phyloP scores from a whole-genome alignment of 2,113 vertebrate species.

The Scomber colias region DNA sequence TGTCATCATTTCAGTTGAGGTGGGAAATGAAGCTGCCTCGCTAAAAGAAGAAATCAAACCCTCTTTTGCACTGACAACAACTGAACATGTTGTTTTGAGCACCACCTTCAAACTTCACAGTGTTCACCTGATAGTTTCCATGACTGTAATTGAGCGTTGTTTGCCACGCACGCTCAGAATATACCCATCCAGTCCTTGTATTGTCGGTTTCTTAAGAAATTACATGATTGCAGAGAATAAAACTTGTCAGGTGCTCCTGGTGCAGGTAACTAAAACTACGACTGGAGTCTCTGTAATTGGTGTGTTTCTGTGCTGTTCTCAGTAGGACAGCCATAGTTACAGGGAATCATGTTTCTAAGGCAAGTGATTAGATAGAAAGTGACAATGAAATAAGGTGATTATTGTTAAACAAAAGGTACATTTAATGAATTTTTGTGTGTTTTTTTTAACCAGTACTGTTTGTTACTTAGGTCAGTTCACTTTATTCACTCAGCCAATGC shows the following conservation, averaged over 20 bases:
- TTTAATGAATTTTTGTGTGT: conserved; percentile 89
- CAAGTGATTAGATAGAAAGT: conserved; percentile 83
- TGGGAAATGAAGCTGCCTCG: not conserved
- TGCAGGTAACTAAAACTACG: conserved; percentile 74
- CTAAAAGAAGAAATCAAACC: conserved; percentile 9
- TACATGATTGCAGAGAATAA: conserved; percentile 84
- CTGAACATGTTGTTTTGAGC: conserved; percentile 44
- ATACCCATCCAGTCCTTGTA: conserved; percentile 68
- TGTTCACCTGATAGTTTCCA: conserved; percentile 6
- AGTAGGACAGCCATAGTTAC: conserved; percentile 69
- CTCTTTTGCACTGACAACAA: conserved; percentile 3
- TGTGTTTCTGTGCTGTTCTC: conserved; percentile 63
- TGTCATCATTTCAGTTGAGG: not conserved
- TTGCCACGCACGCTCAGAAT: conserved; percentile 14
- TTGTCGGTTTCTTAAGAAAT: conserved; percentile 89
- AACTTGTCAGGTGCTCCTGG: conserved; percentile 77
- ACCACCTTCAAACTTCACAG: conserved; percentile 16
- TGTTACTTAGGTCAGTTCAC: conserved; percentile 84
- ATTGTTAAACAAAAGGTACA: conserved; percentile 92
- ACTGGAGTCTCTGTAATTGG: conserved; percentile 61
- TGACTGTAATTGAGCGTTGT: conserved; percentile 44
- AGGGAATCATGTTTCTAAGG: conserved; percentile 71
- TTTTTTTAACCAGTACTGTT: conserved; percentile 71
- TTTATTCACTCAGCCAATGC: conserved; percentile 89
- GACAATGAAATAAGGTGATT: conserved; percentile 93